These are phyloP conservation scores for Campoletis raptor DNA, from an alignment of 2,888 invertebrate species.

Conservation along the genomic window DNA sequence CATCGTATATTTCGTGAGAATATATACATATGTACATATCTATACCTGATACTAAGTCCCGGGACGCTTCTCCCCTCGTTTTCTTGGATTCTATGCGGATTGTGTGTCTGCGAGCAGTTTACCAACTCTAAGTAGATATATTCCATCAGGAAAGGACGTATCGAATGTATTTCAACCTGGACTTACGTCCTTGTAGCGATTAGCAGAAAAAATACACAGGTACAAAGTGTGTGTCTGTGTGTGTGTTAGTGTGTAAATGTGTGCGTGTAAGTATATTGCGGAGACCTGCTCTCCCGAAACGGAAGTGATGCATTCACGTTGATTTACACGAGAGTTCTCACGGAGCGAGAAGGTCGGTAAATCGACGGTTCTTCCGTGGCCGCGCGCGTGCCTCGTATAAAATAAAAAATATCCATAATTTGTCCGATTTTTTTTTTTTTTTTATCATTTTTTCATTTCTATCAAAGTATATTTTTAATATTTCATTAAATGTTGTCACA, in stretches of 20 bases:
- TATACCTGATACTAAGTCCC: conserved; percentile 40
- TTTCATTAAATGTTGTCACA: not conserved
- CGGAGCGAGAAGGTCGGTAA: conserved; percentile 64
- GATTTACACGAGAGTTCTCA: conserved; percentile 69
- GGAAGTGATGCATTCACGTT: conserved; percentile 72
- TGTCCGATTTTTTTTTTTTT: conserved; percentile 19
- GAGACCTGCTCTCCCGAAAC: conserved; percentile 62
- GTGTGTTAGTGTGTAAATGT: conserved; percentile 13
- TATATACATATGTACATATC: conserved; percentile 22
- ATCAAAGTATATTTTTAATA: not conserved
- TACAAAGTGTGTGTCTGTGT: not conserved
- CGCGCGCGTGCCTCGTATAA: conserved; percentile 49
- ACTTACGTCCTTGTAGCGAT: conserved; percentile 5
- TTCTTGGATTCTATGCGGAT: conserved; percentile 51
- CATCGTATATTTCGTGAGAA: conserved; percentile 17
- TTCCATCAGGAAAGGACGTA: not conserved
- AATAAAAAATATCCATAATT: conserved; percentile 33
- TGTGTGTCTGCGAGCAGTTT: conserved; percentile 45
- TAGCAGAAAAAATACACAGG: not conserved
- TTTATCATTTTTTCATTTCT: not conserved
- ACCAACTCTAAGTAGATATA: conserved; percentile 25
- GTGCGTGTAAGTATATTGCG: conserved; percentile 62
- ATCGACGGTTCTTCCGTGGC: conserved; percentile 60
- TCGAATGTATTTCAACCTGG: not conserved
- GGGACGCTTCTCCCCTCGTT: conserved; percentile 59